Evolutionary conservation across 2,797 vertebrate species (phyloP).

Genomic region (Chiroxiphia lanceolata): DNA sequence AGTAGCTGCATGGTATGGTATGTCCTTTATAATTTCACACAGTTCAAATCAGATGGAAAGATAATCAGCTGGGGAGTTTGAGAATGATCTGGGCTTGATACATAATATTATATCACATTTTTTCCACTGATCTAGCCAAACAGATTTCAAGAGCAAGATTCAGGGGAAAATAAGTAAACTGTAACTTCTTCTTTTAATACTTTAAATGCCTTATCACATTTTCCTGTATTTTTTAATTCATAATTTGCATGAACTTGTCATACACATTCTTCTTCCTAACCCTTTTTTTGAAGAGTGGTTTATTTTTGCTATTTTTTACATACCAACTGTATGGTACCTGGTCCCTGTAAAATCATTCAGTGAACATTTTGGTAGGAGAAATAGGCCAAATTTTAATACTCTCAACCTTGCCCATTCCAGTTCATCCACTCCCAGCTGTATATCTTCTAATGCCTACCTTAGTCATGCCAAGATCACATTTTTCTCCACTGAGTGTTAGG

Average conservation of each 20-base stretch:
- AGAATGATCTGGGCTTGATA: not conserved
- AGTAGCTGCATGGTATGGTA: not conserved
- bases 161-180: not conserved
- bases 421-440: constrained; percentile 37
- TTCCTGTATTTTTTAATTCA: not conserved
- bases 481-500: constrained; percentile 39
- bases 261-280: not conserved
- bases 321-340: not conserved
- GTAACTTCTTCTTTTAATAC: not conserved
- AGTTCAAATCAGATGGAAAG: not conserved
- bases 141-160: not conserved
- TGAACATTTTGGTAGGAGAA: constrained; percentile 12
- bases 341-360: not conserved
- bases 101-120: not conserved
- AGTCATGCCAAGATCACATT: constrained; percentile 55
- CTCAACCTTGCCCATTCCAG: constrained; percentile 45
- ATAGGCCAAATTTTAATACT: constrained; percentile 60
- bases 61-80: not conserved
- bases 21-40: not conserved
- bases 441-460: constrained; percentile 16
- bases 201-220: not conserved
- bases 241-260: not conserved
- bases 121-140: not conserved
- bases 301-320: not conserved
- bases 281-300: not conserved